These are phyloP conservation scores for Homarus americanus DNA, from an alignment of 1,140 invertebrate genomes.

Conservation along the genomic window DNA sequence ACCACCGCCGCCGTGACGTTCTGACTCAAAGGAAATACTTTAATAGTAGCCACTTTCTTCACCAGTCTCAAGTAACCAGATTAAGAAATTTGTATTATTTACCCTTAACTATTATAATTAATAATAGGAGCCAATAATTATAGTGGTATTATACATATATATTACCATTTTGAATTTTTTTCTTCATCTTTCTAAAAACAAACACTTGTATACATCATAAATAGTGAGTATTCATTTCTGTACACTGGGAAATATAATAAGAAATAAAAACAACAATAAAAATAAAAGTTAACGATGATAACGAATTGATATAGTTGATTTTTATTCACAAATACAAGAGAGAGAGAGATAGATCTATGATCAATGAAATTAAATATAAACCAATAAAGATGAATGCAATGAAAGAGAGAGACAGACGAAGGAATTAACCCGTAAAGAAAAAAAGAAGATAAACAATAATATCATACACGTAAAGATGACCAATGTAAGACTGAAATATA, in stretches of 20 bases:
- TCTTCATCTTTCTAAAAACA: neutral
- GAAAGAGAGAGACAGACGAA: neutral
- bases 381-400: neutral
- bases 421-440: neutral
- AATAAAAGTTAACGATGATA: neutral
- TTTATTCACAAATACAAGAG: neutral
- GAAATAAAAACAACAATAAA: neutral
- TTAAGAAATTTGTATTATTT: neutral
- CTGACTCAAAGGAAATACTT: conserved; percentile 16
- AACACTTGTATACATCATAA: conserved; percentile 58
- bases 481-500: conserved; percentile 37
- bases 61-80: neutral
- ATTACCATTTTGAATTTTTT: too few relatives aligned
- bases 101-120: neutral
- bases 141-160: neutral
- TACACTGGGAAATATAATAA: conserved; percentile 45
- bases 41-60: too few relatives aligned
- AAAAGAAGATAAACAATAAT: conserved; percentile 9
- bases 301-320: neutral
- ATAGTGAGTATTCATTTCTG: conserved; percentile 55
- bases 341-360: neutral
- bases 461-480: conserved; percentile 6
- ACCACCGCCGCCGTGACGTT: conserved; percentile 19
- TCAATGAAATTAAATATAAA: neutral
- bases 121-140: neutral